Evolutionary conservation across 35 echinoderm and acorn worm species (phyloP).

Genomic region (Acanthaster planci): DNA sequence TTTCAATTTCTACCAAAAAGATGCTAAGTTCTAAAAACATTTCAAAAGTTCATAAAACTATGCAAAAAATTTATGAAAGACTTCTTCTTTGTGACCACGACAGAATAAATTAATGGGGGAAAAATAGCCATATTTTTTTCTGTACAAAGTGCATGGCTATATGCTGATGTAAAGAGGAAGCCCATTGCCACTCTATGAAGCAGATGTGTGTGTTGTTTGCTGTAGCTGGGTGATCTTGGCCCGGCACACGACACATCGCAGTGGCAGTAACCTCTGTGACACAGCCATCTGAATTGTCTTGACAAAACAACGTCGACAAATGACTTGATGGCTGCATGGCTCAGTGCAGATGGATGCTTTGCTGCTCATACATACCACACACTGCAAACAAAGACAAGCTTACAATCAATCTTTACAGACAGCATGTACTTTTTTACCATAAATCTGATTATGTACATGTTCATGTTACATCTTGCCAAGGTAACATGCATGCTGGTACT

Average conservation of each 20-base stretch:
- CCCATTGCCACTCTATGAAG: neutral
- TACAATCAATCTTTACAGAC: too few relatives aligned
- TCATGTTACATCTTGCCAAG: too few relatives aligned
- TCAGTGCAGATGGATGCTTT: slow-evolving; percentile 82
- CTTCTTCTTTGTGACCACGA: neutral
- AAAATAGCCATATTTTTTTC: neutral
- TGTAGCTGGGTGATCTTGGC: slow-evolving; percentile 79
- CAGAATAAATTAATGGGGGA: neutral
- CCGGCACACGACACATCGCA: slow-evolving; percentile 90
- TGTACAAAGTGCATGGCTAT: slow-evolving; percentile 17
- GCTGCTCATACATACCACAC: slow-evolving; percentile 92
- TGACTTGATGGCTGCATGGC: slow-evolving; percentile 83
- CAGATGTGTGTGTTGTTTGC: slow-evolving; percentile 16
- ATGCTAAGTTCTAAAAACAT: neutral
- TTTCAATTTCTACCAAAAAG: too few relatives aligned
- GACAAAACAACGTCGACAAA: slow-evolving; percentile 94
- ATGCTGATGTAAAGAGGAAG: neutral
- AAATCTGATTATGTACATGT: too few relatives aligned
- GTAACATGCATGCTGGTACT: too few relatives aligned
- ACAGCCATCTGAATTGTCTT: slow-evolving; percentile 95
- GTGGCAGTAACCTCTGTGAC: slow-evolving; percentile 82
- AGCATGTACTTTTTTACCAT: too few relatives aligned
- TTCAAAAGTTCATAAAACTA: slow-evolving; percentile 11
- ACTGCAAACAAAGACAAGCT: slow-evolving; percentile 60
- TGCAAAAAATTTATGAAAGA: slow-evolving; percentile 16